Base-by-base conservation (phyloP, 92 coral and sea anemone species). In the Siderastrea radians region DNA sequence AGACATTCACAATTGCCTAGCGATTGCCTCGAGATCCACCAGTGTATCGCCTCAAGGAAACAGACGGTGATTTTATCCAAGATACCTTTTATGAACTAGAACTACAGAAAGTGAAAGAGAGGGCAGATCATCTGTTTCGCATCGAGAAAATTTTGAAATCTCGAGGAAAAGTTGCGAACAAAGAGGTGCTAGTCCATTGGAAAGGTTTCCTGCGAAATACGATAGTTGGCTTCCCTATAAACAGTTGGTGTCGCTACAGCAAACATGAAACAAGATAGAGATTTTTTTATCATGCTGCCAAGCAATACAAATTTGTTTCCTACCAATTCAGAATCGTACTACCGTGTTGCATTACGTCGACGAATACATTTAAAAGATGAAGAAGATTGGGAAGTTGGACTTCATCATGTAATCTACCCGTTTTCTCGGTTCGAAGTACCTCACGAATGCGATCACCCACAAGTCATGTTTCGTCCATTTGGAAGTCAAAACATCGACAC, bases 281-380 rank as follows among this genome's bases (percentile, higher is more conserved):
- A 77, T 45, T 59, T 75, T 75, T 75, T 54, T 19, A 51, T 75
- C 5, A 49, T 38, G 17, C 64, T 75, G 3, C 79, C 79, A 26
- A 54, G 79, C 26, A 75, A 75, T 55, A 65, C 49, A 1, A 67
- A 67, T 67, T 67, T 67, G 10, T 67, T 67, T 7, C 72, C 45
- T 6, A 67, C 45, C 72, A 67, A 67, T 38, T 38, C 72, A 3
- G 45, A 66, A 45, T 71, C 89, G 10, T 67, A 67, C 15, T 89
- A 69, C 74, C 74, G 74, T 50, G 92, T 89, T 3, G 86, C 79
- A 26, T 71, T 89, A 44, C 92, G 84, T n/a, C 75, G 71, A 63
- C 87, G 55, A 47, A 50, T 88, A 3, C 81, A 74, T 15, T 62
- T 88, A 44, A 75, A 75, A 53, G 92, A 75, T 3, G 87, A 83